Percentiles rank a stretch among this genome's conserved stretches.
Evolutionary conservation across 1,140 invertebrate species (phyloP).

Genomic region (Telenomus remus): DNA sequence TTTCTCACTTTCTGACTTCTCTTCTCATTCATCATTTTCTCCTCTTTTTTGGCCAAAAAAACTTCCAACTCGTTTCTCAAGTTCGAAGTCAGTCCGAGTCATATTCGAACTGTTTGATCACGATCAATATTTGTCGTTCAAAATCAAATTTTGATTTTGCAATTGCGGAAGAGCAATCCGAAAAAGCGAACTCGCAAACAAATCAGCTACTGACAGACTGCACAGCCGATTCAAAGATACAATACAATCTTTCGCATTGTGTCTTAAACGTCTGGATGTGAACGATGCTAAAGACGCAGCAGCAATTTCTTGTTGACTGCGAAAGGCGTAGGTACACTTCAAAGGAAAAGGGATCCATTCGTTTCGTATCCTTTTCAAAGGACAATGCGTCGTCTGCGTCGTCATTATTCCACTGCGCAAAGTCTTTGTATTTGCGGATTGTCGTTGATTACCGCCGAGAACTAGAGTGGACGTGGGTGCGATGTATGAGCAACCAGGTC

Average conservation of each 20-base stretch:
- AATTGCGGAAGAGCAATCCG: not conserved
- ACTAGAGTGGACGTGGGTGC: constrained; percentile 52
- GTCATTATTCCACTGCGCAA: constrained; percentile 50
- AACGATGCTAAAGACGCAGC: constrained; percentile 48
- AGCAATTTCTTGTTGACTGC: constrained; percentile 54
- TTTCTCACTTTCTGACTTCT: constrained; percentile 39
- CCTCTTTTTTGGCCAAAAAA: not conserved
- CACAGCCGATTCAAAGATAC: constrained; percentile 33
- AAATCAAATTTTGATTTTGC: not conserved
- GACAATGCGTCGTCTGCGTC: constrained; percentile 57
- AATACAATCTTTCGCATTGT: constrained; percentile 56
- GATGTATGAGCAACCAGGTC: constrained; percentile 45
- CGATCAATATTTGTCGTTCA: no score
- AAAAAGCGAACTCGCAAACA: no score
- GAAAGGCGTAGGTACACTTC: constrained; percentile 59
- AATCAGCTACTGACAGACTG: no score
- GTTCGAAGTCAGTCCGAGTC: no score
- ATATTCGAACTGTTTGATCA: no score
- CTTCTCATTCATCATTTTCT: not conserved
- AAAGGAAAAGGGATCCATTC: constrained; percentile 59
- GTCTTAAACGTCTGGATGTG: constrained; percentile 52
- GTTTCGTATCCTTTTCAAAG: constrained; percentile 62
- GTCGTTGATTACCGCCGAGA: constrained; percentile 60
- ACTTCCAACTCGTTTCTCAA: no score
- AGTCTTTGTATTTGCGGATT: constrained; percentile 61